These are phyloP conservation scores for Heliothis peltigera DNA, from an alignment of 2,888 invertebrate species.

Conservation along the genomic window DNA sequence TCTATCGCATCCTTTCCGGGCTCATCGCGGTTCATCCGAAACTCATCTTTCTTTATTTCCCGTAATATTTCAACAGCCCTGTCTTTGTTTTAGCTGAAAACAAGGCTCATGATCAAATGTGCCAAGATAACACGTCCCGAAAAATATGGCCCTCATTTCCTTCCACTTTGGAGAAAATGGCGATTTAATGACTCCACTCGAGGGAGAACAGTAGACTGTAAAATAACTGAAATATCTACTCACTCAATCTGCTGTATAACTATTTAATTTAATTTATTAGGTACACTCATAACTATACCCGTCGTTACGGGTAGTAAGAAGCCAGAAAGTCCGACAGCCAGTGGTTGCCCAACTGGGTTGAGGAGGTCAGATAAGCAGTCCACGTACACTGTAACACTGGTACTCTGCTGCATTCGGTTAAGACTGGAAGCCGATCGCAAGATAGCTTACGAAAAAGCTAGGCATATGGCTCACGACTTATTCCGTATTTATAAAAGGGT, in stretches of 20 bases:
- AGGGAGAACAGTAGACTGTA: conserved; percentile 17
- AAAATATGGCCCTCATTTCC: conserved; percentile 70
- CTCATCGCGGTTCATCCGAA: conserved; percentile 5
- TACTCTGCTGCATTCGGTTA: too few relatives aligned
- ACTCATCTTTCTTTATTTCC: conserved; percentile 49
- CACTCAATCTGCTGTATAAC: conserved; percentile 12
- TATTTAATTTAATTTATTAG: too few relatives aligned
- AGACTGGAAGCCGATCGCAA: too few relatives aligned
- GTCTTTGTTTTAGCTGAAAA: conserved; percentile 64
- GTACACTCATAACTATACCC: too few relatives aligned
- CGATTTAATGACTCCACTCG: conserved; percentile 69
- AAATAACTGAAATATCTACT: conserved; percentile 11
- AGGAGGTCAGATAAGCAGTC: too few relatives aligned
- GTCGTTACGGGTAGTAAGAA: too few relatives aligned
- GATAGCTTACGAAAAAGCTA: too few relatives aligned
- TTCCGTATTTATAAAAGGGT: too few relatives aligned
- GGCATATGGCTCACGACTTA: too few relatives aligned
- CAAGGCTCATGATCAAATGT: conserved; percentile 67
- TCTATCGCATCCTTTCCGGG: conserved; percentile 22
- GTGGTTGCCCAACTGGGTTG: too few relatives aligned
- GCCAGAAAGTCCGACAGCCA: too few relatives aligned
- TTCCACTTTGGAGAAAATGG: conserved; percentile 66
- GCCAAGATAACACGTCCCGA: conserved; percentile 67
- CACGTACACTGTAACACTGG: too few relatives aligned
- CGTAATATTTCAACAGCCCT: conserved; percentile 57